These are phyloP conservation scores for Chromoteleia sp. DNA, from an alignment of 2,888 invertebrate genomes.

Conservation along the genomic window DNA sequence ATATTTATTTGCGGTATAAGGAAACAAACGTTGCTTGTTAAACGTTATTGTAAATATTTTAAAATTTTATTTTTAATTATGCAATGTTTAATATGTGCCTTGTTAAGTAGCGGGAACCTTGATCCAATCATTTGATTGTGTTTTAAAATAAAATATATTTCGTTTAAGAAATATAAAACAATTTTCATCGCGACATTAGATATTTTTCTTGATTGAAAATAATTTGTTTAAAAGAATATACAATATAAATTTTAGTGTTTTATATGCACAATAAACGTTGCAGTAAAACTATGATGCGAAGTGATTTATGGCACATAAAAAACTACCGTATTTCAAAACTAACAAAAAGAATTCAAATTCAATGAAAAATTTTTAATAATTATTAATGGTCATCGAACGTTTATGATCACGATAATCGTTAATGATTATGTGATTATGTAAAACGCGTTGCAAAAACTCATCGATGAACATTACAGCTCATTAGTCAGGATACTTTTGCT, in stretches of 20 bases:
- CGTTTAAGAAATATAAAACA: neutral
- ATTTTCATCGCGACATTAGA: neutral
- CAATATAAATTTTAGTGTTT: constrained; percentile 34
- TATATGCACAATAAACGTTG: constrained; percentile 44
- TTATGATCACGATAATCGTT: constrained; percentile 43
- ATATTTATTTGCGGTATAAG: neutral
- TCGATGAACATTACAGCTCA: constrained; percentile 45
- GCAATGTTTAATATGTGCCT: too few relatives aligned
- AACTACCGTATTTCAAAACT: constrained; percentile 24
- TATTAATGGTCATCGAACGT: constrained; percentile 45
- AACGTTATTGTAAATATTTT: neutral
- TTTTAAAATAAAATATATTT: neutral
- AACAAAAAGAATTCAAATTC: constrained; percentile 18
- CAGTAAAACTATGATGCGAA: constrained; percentile 17
- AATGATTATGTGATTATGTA: constrained; percentile 28
- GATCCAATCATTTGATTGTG: too few relatives aligned
- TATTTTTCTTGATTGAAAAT: constrained; percentile 9
- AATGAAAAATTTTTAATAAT: constrained; percentile 38
- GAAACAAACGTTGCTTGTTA: too few relatives aligned
- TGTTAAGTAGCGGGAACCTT: too few relatives aligned
- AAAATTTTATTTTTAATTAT: neutral
- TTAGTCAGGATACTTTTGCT: constrained; percentile 15
- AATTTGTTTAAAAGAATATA: neutral
- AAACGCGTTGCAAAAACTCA: constrained; percentile 18
- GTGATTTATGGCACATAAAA: constrained; percentile 43